Base-by-base conservation (phyloP, 2,113 vertebrate species). In the Chlorodrepanis virens region DNA sequence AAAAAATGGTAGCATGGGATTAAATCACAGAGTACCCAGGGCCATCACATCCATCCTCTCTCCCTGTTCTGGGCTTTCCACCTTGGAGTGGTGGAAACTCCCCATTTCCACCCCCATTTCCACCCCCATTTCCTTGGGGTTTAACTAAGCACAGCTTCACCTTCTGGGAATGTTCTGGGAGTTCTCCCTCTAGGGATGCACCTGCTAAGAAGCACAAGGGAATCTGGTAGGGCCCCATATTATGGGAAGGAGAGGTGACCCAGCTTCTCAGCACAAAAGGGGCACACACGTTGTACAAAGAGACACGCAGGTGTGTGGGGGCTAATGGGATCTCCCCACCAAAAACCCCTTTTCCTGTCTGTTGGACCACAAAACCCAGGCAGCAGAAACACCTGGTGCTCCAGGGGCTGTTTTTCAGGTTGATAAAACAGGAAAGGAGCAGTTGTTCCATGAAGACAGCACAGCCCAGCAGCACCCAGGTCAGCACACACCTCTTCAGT, bases 261-360 rank as follows among this genome's bases (percentile, higher is more conserved):
- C 6, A 33, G 14, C 47, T 90, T 96, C 87, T 1, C 94, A 95
- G 63, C 42, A 0, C 4, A 8, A 6, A 17, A 39, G 16, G 20
- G 54, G 18, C 39, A 14, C 70, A 21, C 49, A 8, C 0, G 0
- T 27, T 65, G 29, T 7, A 15, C 8, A 29, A 17, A 42, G 53
- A 42, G n/a, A 20, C 24, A 23, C 16, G 0, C 29, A 23, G 61
- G 17, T 72, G 52, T 52, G 56, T 20, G 22, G 44, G 79, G 76
- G 67, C 56, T 74, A 61, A 44, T 3, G 27, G 65, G 33, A 35
- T 80, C 70, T 85, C 53, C 50, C 18, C 64, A 42, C 18, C 40
- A 67, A 60, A 71, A 90, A 31, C 27, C 90, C 49, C 18, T 78
- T 52, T 95, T 96, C 93, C 96, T 96, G 96, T 96, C 96, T 65